A percentile compares a stretch with the other conserved stretches of the same genome.
phyloP scores from a whole-genome alignment of 1,140 invertebrate species.

The Dendrolimus kikuchii region DNA sequence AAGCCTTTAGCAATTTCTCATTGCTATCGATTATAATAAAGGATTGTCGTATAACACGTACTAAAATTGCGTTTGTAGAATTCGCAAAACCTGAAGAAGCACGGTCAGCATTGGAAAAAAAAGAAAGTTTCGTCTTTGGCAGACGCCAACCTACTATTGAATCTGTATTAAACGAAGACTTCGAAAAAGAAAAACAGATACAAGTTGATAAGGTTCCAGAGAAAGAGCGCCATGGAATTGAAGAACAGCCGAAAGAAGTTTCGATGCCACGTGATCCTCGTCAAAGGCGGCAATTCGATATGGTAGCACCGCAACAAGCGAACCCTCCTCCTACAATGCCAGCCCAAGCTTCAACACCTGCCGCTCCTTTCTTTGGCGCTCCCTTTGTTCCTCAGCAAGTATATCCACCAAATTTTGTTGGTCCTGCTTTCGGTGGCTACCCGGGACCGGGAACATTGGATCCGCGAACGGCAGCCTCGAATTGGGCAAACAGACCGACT shows the following conservation, averaged over 20 bases:
- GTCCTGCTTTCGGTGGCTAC: conserved; percentile 36
- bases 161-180: conserved; percentile 36
- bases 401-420: conserved; percentile 23
- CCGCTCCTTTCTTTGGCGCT: conserved; percentile 27
- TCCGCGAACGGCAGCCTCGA: conserved; percentile 36
- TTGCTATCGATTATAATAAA: conserved; percentile 80
- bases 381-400: conserved; percentile 32
- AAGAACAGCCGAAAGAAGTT: conserved; percentile 17
- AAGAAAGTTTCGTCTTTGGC: conserved; percentile 45
- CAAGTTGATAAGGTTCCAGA: conserved; percentile 23
- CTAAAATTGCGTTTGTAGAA: conserved; percentile 80
- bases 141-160: conserved; percentile 37
- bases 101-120: conserved; percentile 72
- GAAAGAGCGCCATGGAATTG: neutral
- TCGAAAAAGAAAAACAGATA: conserved; percentile 38
- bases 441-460: conserved; percentile 28
- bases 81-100: conserved; percentile 82
- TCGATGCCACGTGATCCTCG: conserved; percentile 43
- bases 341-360: conserved; percentile 1
- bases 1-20: conserved; percentile 81
- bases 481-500: conserved; percentile 32
- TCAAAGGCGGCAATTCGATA: conserved; percentile 38
- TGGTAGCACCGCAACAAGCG: conserved; percentile 9
- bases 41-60: conserved; percentile 73
- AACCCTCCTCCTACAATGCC: conserved; percentile 9